These are phyloP conservation scores for Eupeodes luniger DNA, from an alignment of 2,888 invertebrate genomes.

Conservation along the genomic window DNA sequence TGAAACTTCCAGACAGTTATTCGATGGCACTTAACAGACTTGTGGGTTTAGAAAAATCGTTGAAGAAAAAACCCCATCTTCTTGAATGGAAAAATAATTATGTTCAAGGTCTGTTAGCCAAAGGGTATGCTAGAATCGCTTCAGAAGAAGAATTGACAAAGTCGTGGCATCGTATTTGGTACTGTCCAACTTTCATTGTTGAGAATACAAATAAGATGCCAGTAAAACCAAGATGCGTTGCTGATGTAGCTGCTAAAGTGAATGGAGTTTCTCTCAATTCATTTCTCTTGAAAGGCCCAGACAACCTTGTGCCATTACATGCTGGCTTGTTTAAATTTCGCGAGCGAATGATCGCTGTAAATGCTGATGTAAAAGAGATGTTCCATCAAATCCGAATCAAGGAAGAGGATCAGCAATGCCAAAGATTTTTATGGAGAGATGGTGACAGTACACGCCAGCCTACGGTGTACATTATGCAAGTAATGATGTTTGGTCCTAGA, in stretches of 20 bases:
- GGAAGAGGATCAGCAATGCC: no score
- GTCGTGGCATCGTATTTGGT: slow-evolving; percentile 73
- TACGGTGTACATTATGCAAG: no score
- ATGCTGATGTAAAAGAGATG: no score
- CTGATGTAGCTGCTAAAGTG: slow-evolving; percentile 59
- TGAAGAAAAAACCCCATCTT: slow-evolving; percentile 48
- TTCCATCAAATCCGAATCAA: no score
- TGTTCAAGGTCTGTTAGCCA: slow-evolving; percentile 45
- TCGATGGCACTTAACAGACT: background rate
- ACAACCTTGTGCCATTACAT: no score
- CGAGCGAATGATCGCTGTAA: no score
- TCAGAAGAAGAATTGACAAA: slow-evolving; percentile 39
- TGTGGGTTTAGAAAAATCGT: slow-evolving; percentile 50
- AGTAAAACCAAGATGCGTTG: slow-evolving; percentile 48
- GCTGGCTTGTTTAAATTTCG: no score
- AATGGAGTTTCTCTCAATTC: no score
- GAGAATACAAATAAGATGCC: slow-evolving; percentile 52
- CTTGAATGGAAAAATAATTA: slow-evolving; percentile 49
- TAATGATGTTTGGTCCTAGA: no score
- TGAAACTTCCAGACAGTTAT: no score
- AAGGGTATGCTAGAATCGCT: slow-evolving; percentile 64
- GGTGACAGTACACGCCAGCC: no score
- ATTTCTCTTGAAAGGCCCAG: slow-evolving; percentile 62
- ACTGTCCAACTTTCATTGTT: slow-evolving; percentile 76
- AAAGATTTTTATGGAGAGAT: no score